Conservation (phyloP, 2,797 vertebrate species). For the Sparus aurata region DNA sequence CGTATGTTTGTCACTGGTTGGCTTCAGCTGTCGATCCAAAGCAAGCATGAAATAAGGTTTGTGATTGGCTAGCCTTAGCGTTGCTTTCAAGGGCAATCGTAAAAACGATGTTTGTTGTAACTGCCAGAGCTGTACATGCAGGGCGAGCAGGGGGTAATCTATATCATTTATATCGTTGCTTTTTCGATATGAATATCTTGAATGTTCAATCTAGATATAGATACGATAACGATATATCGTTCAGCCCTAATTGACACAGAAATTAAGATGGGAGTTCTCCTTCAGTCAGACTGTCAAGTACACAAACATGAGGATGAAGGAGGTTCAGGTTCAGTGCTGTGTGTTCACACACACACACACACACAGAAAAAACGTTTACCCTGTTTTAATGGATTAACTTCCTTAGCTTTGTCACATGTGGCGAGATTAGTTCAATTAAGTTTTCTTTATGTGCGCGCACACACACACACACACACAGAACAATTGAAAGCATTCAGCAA, state of each 20-base stretch:
- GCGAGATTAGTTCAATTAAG: slow-evolving; percentile 63
- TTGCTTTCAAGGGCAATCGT: too few species aligned
- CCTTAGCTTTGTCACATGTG: slow-evolving; percentile 58
- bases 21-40: too few species aligned
- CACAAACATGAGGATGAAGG: background rate
- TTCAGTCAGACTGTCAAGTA: background rate
- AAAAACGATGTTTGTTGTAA: too few species aligned
- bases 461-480: slow-evolving; percentile 20
- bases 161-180: too few species aligned
- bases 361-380: slow-evolving; percentile 38
- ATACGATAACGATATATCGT: too few species aligned
- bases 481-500: slow-evolving; percentile 32
- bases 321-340: background rate
- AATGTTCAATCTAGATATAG: too few species aligned
- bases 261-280: background rate
- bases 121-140: too few species aligned
- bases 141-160: too few species aligned
- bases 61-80: too few species aligned
- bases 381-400: slow-evolving; percentile 56
- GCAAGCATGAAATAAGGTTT: too few species aligned
- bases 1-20: too few species aligned
- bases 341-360: slow-evolving; percentile 2
- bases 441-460: slow-evolving; percentile 9
- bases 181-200: too few species aligned
- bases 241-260: background rate